Evolutionary conservation across 2,888 invertebrate species (phyloP).

Genomic region (Acleris literana): DNA sequence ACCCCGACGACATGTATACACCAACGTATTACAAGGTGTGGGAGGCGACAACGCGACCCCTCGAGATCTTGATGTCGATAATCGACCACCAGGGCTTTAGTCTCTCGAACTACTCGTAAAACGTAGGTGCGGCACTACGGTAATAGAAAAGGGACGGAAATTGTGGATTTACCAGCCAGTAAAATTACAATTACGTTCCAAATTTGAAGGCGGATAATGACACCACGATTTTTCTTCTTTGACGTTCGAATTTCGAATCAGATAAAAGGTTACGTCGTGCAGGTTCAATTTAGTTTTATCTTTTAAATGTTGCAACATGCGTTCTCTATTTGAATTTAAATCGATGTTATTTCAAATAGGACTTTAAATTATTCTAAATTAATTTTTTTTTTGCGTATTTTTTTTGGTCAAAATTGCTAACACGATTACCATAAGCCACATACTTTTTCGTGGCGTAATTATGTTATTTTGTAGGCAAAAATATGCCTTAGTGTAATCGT

Average conservation of each 20-base stretch:
- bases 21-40: conserved; percentile 47
- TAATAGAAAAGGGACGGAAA: conserved; percentile 34
- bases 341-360: neutral
- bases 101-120: conserved; percentile 42
- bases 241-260: conserved; percentile 11
- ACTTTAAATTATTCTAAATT: neutral
- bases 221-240: conserved; percentile 13
- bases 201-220: conserved; percentile 14
- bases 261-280: conserved; percentile 20
- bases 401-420: neutral
- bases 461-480: conserved; percentile 5
- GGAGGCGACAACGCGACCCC: conserved; percentile 48
- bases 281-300: conserved; percentile 10
- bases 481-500: conserved; percentile 7
- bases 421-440: conserved; percentile 49
- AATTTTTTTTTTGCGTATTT: neutral
- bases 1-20: conserved; percentile 41
- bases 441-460: conserved; percentile 20
- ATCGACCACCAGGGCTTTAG: conserved; percentile 44
- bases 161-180: conserved; percentile 27
- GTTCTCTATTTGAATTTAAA: conserved; percentile 15
- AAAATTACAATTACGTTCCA: conserved; percentile 22
- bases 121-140: conserved; percentile 40
- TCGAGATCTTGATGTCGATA: conserved; percentile 52
- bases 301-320: conserved; percentile 17